Percentiles rank a stretch among this genome's conserved stretches.
phyloP scores from a whole-genome alignment of 2,113 vertebrate genomes.

The Mesocricetus auratus region DNA sequence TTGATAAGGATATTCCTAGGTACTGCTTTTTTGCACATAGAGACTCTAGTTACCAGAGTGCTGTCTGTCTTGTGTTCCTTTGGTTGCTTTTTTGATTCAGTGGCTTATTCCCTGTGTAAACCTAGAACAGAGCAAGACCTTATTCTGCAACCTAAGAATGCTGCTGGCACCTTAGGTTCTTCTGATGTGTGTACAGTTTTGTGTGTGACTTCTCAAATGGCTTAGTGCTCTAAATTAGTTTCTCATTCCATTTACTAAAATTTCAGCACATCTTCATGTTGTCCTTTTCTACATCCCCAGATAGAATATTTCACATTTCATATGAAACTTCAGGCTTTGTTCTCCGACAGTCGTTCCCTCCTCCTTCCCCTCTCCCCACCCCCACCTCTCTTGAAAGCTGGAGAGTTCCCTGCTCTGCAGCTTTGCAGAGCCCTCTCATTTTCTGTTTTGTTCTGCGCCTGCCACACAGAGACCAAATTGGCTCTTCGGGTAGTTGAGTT shows the following conservation, averaged over 20 bases:
- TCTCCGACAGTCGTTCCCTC: neutral
- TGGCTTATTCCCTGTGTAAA: neutral
- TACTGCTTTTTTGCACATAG: slow-evolving; percentile 90
- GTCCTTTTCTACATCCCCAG: neutral
- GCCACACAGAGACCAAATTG: neutral
- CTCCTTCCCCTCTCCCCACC: neutral
- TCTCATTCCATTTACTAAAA: neutral
- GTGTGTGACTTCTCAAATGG: neutral
- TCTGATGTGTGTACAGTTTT: neutral
- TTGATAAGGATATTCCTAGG: slow-evolving; percentile 99
- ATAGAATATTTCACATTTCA: neutral
- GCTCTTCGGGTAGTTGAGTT: neutral
- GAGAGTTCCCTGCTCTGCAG: neutral
- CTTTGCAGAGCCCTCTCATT: neutral
- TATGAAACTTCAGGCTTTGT: neutral
- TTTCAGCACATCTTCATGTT: neutral
- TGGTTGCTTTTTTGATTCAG: slow-evolving; percentile 61
- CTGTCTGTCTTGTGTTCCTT: slow-evolving; percentile 86
- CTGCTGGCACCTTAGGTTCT: neutral
- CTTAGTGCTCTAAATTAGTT: slow-evolving; percentile 1
- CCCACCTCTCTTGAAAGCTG: neutral
- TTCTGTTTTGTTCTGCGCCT: neutral
- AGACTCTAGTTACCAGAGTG: slow-evolving; percentile 86
- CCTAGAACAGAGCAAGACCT: neutral
- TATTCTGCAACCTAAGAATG: neutral